A percentile compares a stretch with the other conserved stretches of the same genome.
These are phyloP conservation scores for Odontamblyopus lacepedii DNA, from an alignment of 2,797 vertebrate species.

Conservation along the genomic window DNA sequence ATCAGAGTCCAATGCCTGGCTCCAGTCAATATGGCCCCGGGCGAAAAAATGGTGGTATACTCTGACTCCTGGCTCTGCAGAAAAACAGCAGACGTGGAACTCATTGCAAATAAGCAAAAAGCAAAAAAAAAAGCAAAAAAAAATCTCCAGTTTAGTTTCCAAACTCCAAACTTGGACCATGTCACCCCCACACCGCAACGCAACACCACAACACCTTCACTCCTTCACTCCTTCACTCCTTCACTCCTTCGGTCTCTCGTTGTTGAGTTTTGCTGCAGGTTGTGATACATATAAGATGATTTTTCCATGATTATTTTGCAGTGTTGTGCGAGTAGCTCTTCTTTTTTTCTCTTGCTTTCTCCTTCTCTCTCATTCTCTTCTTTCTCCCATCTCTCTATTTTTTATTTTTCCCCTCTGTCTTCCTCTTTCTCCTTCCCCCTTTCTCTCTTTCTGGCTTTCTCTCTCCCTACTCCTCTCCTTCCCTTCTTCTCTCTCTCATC, in stretches of 20 bases:
- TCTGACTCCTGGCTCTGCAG: slow-evolving; percentile 45
- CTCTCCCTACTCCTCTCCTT: too few relatives aligned
- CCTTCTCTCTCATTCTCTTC: too few relatives aligned
- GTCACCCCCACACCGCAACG: slow-evolving; percentile 1
- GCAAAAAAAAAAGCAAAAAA: neutral
- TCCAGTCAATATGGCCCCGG: slow-evolving; percentile 78
- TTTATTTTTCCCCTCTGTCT: too few relatives aligned
- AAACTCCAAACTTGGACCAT: slow-evolving; percentile 31
- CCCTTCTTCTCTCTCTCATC: too few relatives aligned
- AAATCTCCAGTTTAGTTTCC: neutral
- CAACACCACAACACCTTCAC: neutral
- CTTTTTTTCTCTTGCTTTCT: too few relatives aligned
- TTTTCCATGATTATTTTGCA: slow-evolving; percentile 11
- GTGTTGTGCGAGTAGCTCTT: too few relatives aligned
- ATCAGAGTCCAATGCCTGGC: slow-evolving; percentile 76
- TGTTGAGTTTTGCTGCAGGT: slow-evolving; percentile 31
- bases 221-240: neutral
- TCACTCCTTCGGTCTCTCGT: slow-evolving; percentile 10
- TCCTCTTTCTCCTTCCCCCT: too few relatives aligned
- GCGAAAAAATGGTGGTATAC: slow-evolving; percentile 66
- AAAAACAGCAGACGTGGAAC: slow-evolving; percentile 35
- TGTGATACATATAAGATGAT: slow-evolving; percentile 16
- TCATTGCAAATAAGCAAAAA: slow-evolving; percentile 53
- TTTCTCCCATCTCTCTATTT: too few relatives aligned
- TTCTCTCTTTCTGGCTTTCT: too few relatives aligned